Base-by-base conservation (phyloP, 1,140 invertebrate genomes). In the Drosophila pseudoananassae region DNA sequence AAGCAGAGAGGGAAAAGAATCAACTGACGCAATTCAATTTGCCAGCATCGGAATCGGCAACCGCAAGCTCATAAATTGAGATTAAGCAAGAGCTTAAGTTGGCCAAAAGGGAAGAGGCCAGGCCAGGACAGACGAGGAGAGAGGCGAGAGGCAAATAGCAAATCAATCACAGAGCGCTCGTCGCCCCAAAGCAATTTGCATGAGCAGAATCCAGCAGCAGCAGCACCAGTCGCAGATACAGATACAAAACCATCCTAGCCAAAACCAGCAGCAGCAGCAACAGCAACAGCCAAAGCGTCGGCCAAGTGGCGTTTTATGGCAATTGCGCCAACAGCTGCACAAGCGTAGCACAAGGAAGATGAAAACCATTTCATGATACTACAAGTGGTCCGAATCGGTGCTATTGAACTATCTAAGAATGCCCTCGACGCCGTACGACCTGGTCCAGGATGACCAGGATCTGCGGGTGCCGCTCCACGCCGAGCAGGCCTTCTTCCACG, bases 401-500 rank as follows among this genome's bases (percentile, higher is more conserved):
- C 80, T 92, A 88, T 83, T 92, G 71, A 92, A 92, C 89, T 92
- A 91, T 90, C 79, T 92, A 56, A 94, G 93, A 91, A 97, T 97
- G 95, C 96, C 96, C 89, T 97, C 96, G 84, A 97, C 96, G 92
- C 95, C 97, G 83, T 99, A 99, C 94, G 97, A 98, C 93, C 94
- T 98, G 92, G 97, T 99, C 83, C 96, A 96, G 75, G 98, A 99
- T 93, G 97, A 98, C 78, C 98, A 97, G 92, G 98, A 99, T 92
- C 96, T 96, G 55, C 94, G 97, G 78, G 98, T 99, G 85, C 98
- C 98, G 7, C 92, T 99, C 46, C 97, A 99, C 93, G 96, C 97
- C 56, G 98, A 99, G 69, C 97, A 99, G 92, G 98, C 98, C 47
- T 99, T 99, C 92, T 95, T 98, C 76, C 97, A 99, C 93, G 98